phyloP scores from a whole-genome alignment of 1,140 invertebrate species.

The Pemphigus obesinymphae region DNA sequence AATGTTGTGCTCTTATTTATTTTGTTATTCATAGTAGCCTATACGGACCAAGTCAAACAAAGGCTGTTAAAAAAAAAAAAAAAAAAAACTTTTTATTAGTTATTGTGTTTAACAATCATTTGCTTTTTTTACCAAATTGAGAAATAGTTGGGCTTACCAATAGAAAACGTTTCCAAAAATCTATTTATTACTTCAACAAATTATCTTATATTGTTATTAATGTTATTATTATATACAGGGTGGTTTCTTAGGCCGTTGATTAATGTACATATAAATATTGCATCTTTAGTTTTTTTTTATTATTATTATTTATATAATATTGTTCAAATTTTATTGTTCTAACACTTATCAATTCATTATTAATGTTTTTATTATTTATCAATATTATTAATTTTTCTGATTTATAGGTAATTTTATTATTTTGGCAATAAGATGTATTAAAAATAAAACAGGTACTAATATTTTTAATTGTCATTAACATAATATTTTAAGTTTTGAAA shows the following conservation, averaged over 20 bases:
- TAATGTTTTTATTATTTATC: not conserved
- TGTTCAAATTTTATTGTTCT: not conserved
- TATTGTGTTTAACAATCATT: conserved; percentile 26
- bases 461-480: not conserved
- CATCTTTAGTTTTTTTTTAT: not conserved
- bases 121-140: not conserved
- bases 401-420: not conserved
- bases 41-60: not conserved
- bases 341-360: too few relatives aligned
- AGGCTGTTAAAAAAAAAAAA: not conserved
- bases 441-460: not conserved
- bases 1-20: not conserved
- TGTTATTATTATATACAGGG: conserved; percentile 21
- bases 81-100: not conserved
- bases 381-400: not conserved
- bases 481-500: not conserved
- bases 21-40: not conserved
- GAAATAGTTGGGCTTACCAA: not conserved
- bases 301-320: not conserved
- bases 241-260: not conserved
- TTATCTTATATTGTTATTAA: not conserved
- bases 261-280: not conserved
- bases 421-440: not conserved
- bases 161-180: not conserved
- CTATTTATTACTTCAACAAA: not conserved